A percentile compares a stretch with the other conserved stretches of the same genome.
phyloP scores from a whole-genome alignment of 2,888 invertebrate species.

The Carterocephalus palaemon region DNA sequence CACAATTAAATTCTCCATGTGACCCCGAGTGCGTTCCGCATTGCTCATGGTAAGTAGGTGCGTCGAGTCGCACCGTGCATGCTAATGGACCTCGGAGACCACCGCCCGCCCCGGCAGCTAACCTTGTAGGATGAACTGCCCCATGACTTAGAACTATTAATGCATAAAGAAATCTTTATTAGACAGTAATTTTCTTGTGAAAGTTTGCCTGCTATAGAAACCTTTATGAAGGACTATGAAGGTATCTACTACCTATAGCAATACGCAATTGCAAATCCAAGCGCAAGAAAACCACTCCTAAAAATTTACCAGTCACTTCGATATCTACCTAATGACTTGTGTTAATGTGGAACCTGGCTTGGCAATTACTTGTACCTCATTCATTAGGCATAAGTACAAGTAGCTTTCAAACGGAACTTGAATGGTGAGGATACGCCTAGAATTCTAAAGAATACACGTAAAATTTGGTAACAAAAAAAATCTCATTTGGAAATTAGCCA shows the following conservation, averaged over 20 bases:
- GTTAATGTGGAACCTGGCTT: too few species aligned
- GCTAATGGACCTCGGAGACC: conserved; percentile 55
- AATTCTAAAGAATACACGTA: conserved; percentile 19
- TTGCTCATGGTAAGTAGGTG: conserved; percentile 75
- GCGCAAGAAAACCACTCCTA: not conserved
- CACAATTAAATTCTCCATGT: conserved; percentile 77
- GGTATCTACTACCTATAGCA: too few species aligned
- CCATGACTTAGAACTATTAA: conserved; percentile 60
- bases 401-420: not conserved
- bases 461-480: conserved; percentile 30
- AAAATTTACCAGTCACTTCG: too few species aligned
- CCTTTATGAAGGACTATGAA: conserved; percentile 18
- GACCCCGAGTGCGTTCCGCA: conserved; percentile 70
- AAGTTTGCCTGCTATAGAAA: conserved; percentile 50
- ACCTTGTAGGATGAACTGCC: conserved; percentile 60
- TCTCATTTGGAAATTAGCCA: conserved; percentile 29
- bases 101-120: conserved; percentile 39
- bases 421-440: not conserved
- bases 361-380: too few species aligned
- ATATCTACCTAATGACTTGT: too few species aligned
- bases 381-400: too few species aligned
- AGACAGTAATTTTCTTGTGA: conserved; percentile 59
- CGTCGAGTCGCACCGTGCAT: conserved; percentile 55
- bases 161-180: conserved; percentile 62
- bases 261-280: not conserved